A percentile compares a stretch with the other conserved stretches of the same genome.
These are phyloP conservation scores for Ailuropoda melanoleuca DNA, from an alignment of 2,113 vertebrate species.

Conservation along the genomic window DNA sequence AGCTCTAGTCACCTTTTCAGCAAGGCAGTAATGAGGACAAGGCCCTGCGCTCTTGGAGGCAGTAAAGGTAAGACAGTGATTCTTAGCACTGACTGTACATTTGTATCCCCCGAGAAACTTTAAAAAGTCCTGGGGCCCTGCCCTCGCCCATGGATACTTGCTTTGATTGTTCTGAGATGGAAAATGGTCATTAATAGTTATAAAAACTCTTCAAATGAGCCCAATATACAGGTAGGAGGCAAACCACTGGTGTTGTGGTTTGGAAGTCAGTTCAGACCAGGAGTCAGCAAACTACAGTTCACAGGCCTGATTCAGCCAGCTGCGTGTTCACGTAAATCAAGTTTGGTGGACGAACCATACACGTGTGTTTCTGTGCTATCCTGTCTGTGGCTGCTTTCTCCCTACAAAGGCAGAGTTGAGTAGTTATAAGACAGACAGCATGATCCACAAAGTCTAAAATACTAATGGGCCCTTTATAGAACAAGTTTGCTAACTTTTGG, in stretches of 20 bases:
- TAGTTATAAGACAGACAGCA: background rate
- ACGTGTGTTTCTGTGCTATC: background rate
- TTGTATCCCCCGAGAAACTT: background rate
- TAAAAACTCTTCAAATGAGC: background rate
- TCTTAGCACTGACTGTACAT: background rate
- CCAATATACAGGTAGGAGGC: background rate
- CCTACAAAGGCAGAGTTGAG: background rate
- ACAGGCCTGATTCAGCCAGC: background rate
- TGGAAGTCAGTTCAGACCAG: background rate
- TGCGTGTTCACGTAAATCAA: background rate
- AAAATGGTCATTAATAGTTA: background rate
- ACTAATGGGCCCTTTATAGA: background rate
- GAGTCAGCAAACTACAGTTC: background rate
- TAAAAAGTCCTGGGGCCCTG: background rate
- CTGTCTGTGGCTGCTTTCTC: background rate
- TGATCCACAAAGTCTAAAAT: background rate
- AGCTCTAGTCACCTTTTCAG: background rate
- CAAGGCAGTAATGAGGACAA: background rate
- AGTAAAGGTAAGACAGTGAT: background rate
- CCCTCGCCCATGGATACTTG: background rate
- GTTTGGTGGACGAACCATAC: background rate
- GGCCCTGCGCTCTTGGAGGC: background rate
- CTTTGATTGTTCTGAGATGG: background rate
- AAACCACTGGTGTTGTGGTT: background rate
- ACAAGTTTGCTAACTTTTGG: background rate